Conservation (phyloP, 2,888 invertebrate genomes). For the Pachydiplax longipennis region DNA sequence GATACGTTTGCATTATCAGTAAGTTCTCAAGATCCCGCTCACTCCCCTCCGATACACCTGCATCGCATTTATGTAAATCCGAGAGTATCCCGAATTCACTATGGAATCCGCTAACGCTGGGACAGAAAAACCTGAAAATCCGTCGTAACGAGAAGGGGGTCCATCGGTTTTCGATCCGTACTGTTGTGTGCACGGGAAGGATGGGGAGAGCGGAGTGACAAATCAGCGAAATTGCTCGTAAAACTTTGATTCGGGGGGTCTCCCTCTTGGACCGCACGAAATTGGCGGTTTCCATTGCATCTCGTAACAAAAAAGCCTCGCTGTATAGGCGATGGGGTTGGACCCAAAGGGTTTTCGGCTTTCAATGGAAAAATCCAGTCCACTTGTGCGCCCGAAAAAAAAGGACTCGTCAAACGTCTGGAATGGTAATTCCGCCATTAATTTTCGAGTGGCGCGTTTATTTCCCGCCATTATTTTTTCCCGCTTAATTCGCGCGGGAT, state of each 20-base stretch:
- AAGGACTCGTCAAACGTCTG: constrained; percentile 29
- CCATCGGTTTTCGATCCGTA: too few relatives aligned
- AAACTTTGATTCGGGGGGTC: constrained; percentile 24
- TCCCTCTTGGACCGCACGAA: constrained; percentile 10
- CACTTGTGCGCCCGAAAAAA: not conserved
- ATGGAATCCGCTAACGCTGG: too few relatives aligned
- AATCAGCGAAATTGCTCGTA: constrained; percentile 45
- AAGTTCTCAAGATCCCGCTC: too few relatives aligned
- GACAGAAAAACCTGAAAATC: too few relatives aligned
- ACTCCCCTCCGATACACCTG: too few relatives aligned
- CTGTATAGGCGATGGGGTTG: not conserved
- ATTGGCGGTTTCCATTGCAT: constrained; percentile 40
- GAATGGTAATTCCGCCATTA: constrained; percentile 42
- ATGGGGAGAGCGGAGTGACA: not conserved
- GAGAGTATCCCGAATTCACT: too few relatives aligned
- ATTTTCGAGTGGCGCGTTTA: constrained; percentile 38
- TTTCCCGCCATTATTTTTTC: constrained; percentile 29
- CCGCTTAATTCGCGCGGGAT: not conserved
- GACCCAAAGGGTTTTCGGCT: constrained; percentile 19
- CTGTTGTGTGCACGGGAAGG: not conserved
- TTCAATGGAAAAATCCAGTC: not conserved
- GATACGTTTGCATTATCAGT: too few relatives aligned
- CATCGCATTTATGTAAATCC: too few relatives aligned
- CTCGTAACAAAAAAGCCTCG: not conserved
- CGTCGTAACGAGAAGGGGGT: too few relatives aligned